Base-by-base conservation (phyloP, 2,888 invertebrate species). In the Dysmachus trigonus region DNA sequence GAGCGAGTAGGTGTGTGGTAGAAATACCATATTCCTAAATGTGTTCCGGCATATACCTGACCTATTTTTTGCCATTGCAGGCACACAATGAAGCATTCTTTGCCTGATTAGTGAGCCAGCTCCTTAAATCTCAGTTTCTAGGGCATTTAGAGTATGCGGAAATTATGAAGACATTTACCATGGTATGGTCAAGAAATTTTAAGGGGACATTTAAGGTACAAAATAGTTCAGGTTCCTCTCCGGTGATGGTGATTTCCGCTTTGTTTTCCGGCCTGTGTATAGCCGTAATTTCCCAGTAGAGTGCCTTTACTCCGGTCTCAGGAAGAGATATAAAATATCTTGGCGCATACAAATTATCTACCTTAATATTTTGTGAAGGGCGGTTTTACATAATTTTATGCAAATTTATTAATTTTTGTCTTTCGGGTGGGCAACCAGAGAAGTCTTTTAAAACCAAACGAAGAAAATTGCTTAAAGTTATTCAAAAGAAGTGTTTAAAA, bases 11-110 rank as follows among this genome's bases (percentile, higher is more conserved):
- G 22, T 8, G 38, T 76, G 41, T 35, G 33, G 76, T 2, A 6
- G 38, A 76, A 76, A 76, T n/a, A n/a, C n/a, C n/a, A 76, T 76
- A 76, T 76, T 76, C 18, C 33, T 38, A 76, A 76, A 38, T 76
- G 38, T 76, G 33, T 76, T 76, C 76, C 76, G 38, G 76, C 38
- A 76, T 38, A 76, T 13, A 76, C 76, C 76, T 76, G 76, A 76
- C 76, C 76, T 38, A 76, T 27, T 76, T 27, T 76, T 76, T 38
- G 8, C 1, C 33, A 38, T 35, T 76, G 76, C 76, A 76, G 38
- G 38, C 38, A 18, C 35, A 33, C 76, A 76, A 76, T 76, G 33
- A 76, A 76, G 76, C 76, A 76, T 76, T 76, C 76, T 76, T 76
- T 33, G 18, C 33, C 76, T 76, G 76, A 41, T 76, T 76, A 76